Evolutionary conservation across 2,888 invertebrate genomes (phyloP).

Genomic region (Nyleta sp.): DNA sequence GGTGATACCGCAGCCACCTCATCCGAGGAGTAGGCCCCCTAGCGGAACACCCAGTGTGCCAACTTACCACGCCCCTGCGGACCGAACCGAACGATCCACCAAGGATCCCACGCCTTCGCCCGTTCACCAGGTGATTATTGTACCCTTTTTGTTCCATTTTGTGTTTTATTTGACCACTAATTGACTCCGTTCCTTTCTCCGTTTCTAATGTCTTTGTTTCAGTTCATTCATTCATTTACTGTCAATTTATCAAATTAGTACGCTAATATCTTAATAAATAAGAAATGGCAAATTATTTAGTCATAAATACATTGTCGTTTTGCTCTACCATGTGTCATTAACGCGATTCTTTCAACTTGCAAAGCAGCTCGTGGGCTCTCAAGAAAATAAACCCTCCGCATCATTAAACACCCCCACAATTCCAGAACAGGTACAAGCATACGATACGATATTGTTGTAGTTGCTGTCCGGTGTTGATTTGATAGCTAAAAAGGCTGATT

Average conservation of each 20-base stretch:
- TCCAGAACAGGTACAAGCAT: constrained; percentile 82
- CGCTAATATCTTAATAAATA: too few species aligned
- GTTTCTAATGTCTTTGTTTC: too few species aligned
- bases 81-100: constrained; percentile 80
- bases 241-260: too few species aligned
- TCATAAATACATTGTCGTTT: too few species aligned
- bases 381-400: constrained; percentile 82
- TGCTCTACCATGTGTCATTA: constrained; percentile 4
- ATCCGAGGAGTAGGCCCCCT: constrained; percentile 80
- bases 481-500: too few species aligned
- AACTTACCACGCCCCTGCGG: constrained; percentile 80
- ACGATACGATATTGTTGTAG: background rate
- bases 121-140: constrained; percentile 78
- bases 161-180: too few species aligned
- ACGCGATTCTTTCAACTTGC: constrained; percentile 70
- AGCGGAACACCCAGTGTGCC: constrained; percentile 76
- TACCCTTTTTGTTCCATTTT: too few species aligned
- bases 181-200: too few species aligned
- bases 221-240: too few species aligned
- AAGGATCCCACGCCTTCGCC: constrained; percentile 81
- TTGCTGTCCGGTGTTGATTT: constrained; percentile 2
- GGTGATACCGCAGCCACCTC: constrained; percentile 83
- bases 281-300: too few species aligned
- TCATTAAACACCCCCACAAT: constrained; percentile 82
- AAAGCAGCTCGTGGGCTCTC: constrained; percentile 81